phyloP scores from a whole-genome alignment of 1,140 invertebrate genomes.

The Lysiphlebus fabarum region DNA sequence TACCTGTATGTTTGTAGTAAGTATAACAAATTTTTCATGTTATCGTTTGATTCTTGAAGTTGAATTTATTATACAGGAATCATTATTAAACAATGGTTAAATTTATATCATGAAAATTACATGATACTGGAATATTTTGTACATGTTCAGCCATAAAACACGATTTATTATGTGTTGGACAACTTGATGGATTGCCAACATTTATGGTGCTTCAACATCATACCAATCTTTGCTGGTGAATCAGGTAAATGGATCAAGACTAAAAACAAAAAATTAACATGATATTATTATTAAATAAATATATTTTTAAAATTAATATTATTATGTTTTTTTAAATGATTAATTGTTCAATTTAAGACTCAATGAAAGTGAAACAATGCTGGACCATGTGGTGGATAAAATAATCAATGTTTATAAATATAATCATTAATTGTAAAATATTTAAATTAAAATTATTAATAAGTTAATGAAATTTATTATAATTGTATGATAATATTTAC shows the following conservation, averaged over 20 bases:
- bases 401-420: too few species aligned
- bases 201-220: constrained; percentile 97
- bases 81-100: constrained; percentile 95
- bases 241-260: constrained; percentile 97
- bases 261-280: constrained; percentile 53
- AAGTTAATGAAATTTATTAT: too few species aligned
- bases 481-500: too few species aligned
- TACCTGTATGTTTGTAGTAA: constrained; percentile 95
- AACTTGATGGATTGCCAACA: constrained; percentile 94
- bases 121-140: constrained; percentile 89
- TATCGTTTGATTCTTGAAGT: constrained; percentile 89
- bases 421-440: too few species aligned
- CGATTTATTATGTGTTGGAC: constrained; percentile 98
- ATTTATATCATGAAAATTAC: constrained; percentile 99
- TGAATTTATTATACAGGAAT: constrained; percentile 99
- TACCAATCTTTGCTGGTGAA: constrained; percentile 99
- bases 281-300: too few species aligned
- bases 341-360: too few species aligned
- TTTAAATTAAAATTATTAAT: too few species aligned
- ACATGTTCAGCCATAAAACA: constrained; percentile 93
- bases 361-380: too few species aligned
- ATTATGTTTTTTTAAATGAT: too few species aligned
- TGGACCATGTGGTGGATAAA: too few species aligned
- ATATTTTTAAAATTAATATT: too few species aligned
- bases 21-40: constrained; percentile 98